Percentiles rank a stretch among this genome's conserved stretches.
Evolutionary conservation across 2,113 vertebrate genomes (phyloP).

Genomic region (Clarias magur): DNA sequence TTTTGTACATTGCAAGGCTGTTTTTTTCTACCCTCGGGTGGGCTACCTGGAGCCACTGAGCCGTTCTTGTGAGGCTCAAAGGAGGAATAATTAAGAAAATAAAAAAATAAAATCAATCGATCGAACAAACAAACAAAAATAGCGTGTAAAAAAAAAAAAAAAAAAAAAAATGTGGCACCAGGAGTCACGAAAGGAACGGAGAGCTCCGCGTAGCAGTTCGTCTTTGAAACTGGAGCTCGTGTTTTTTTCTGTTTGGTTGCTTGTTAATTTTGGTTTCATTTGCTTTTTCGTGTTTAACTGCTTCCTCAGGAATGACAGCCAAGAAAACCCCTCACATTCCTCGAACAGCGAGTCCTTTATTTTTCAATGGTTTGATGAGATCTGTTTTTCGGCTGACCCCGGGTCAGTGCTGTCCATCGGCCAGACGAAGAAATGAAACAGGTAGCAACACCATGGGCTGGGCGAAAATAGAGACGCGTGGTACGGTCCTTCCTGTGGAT

Average conservation of each 20-base stretch:
- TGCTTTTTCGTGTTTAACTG: constrained; percentile 73
- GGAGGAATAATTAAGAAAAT: constrained; percentile 79
- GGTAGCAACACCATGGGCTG: constrained; percentile 70
- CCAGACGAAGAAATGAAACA: constrained; percentile 71
- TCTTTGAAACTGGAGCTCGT: constrained; percentile 80
- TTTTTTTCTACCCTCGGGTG: constrained; percentile 84
- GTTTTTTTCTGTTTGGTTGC: constrained; percentile 76
- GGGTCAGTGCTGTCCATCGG: constrained; percentile 66
- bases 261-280: constrained; percentile 81
- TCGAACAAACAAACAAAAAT: constrained; percentile 65
- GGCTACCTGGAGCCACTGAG: constrained; percentile 82
- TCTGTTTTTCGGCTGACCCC: constrained; percentile 38
- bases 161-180: constrained; percentile 80
- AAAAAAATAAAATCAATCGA: constrained; percentile 59
- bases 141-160: constrained; percentile 68
- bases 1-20: constrained; percentile 99
- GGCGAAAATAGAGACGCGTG: constrained; percentile 69
- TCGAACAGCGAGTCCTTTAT: constrained; percentile 64
- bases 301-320: constrained; percentile 76
- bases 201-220: constrained; percentile 79
- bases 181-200: constrained; percentile 81
- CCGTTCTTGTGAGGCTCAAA: constrained; percentile 79
- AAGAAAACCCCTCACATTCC: constrained; percentile 64
- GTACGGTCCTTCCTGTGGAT: constrained; percentile 69
- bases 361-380: constrained; percentile 65